phyloP scores from a whole-genome alignment of 2,113 vertebrate species.

The Rhineura floridana region DNA sequence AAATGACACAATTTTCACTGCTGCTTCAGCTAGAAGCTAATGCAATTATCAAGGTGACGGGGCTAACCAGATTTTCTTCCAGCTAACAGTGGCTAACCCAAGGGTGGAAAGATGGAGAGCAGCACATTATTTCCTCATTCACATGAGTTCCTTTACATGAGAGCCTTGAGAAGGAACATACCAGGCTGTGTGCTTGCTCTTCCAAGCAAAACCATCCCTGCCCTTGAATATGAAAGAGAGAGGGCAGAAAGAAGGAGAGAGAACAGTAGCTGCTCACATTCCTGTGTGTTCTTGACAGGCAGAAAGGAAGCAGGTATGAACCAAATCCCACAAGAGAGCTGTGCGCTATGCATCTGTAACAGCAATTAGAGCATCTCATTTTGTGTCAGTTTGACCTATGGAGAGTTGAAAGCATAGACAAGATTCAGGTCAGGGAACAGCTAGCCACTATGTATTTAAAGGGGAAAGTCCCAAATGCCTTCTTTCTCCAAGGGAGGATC shows the following conservation, averaged over 20 bases:
- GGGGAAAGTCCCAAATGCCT: background rate
- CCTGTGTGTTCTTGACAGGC: conserved; percentile 7
- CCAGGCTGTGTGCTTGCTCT: background rate
- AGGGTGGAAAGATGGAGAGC: background rate
- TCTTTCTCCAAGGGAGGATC: background rate
- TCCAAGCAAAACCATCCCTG: background rate
- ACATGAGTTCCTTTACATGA: background rate
- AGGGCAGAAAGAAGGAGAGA: background rate
- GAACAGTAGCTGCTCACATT: conserved; percentile 10
- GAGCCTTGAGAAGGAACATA: background rate
- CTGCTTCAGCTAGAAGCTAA: conserved; percentile 8
- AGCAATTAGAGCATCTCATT: conserved; percentile 18
- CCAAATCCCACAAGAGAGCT: background rate
- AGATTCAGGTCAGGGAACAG: conserved; percentile 4
- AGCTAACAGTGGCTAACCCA: background rate
- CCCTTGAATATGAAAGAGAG: background rate
- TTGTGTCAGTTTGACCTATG: conserved; percentile 1
- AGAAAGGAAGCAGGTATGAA: conserved; percentile 8
- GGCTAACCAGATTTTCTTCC: conserved; percentile 18
- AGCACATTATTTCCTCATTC: background rate
- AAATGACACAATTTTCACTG: conserved; percentile 22
- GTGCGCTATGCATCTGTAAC: background rate
- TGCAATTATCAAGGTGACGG: conserved; percentile 29
- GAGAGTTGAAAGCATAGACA: background rate
- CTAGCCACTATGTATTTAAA: background rate